Conservation (phyloP, 2,797 vertebrate species). For the Propithecus deckenii region DNA sequence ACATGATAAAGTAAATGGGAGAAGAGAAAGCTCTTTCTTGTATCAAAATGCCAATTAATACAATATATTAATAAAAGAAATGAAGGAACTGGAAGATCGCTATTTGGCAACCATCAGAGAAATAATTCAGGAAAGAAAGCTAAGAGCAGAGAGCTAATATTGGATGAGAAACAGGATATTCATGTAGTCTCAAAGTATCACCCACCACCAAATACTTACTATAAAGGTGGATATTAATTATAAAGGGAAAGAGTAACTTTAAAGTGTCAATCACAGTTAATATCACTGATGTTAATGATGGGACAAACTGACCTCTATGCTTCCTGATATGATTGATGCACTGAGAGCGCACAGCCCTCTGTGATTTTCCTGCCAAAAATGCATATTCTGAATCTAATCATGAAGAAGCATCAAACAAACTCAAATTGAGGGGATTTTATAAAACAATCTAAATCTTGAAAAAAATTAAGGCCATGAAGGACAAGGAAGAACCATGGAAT, state of each 20-base stretch:
- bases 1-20: neutral
- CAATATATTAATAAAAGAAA: neutral
- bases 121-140: neutral
- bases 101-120: neutral
- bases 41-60: neutral
- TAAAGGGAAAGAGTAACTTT: neutral
- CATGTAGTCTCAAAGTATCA: neutral
- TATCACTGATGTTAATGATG: neutral
- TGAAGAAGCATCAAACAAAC: neutral
- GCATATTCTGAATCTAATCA: neutral
- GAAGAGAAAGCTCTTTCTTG: neutral
- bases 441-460: neutral
- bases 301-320: accelerated
- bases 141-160: neutral
- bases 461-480: neutral
- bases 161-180: neutral
- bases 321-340: neutral
- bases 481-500: neutral
- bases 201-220: neutral
- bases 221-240: neutral
- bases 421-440: neutral
- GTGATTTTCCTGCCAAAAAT: neutral
- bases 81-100: neutral
- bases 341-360: neutral
- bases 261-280: neutral